These are phyloP conservation scores for Pterostichus niger DNA, from an alignment of 2,888 invertebrate species.

Conservation along the genomic window DNA sequence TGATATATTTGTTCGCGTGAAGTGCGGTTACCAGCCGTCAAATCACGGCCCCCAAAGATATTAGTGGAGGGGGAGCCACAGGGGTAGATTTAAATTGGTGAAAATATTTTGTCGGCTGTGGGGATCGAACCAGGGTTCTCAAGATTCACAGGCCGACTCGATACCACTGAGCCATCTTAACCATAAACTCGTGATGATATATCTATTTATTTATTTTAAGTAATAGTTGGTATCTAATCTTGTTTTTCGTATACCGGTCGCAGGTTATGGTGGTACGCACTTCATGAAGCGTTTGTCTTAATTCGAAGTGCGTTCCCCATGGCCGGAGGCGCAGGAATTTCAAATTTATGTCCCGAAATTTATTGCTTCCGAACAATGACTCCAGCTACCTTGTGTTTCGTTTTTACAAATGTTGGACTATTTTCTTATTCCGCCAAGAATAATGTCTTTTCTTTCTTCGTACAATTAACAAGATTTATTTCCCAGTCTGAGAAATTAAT, in stretches of 20 bases:
- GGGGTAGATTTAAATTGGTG: too few relatives aligned
- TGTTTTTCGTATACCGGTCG: neutral
- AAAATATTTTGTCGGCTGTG: too few relatives aligned
- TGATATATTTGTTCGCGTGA: too few relatives aligned
- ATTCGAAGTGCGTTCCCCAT: slow-evolving; percentile 47
- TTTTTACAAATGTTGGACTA: slow-evolving; percentile 25
- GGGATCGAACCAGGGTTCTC: too few relatives aligned
- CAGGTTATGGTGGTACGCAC: slow-evolving; percentile 8
- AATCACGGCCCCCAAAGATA: too few relatives aligned
- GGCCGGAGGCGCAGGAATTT: slow-evolving; percentile 47
- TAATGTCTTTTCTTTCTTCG: slow-evolving; percentile 49
- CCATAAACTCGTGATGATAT: too few relatives aligned
- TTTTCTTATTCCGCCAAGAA: slow-evolving; percentile 37
- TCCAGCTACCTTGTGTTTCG: slow-evolving; percentile 44
- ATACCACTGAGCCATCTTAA: too few relatives aligned
- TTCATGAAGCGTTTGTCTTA: slow-evolving; percentile 52
- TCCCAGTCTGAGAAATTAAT: slow-evolving; percentile 28
- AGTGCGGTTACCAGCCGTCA: too few relatives aligned
- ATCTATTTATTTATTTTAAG: too few relatives aligned
- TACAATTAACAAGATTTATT: slow-evolving; percentile 54
- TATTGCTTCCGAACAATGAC: slow-evolving; percentile 65
- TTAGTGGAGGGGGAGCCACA: too few relatives aligned
- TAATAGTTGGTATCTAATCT: neutral
- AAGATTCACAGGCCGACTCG: too few relatives aligned
- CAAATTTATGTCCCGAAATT: slow-evolving; percentile 63